Conservation (phyloP, 2,888 invertebrate genomes). For the Limulus polyphemus region DNA sequence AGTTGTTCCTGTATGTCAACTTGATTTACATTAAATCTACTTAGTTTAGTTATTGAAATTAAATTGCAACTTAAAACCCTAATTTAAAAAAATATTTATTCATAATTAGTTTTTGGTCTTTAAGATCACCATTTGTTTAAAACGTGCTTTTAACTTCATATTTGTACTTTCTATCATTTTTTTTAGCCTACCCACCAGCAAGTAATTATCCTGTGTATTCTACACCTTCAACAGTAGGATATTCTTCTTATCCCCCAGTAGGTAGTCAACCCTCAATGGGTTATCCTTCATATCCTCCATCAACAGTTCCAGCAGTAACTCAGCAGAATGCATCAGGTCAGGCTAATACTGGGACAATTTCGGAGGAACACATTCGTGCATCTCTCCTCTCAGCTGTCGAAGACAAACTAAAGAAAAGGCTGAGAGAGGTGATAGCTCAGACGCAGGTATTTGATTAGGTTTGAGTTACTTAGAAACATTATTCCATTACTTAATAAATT, state of each 20-base stretch:
- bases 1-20: too few relatives aligned
- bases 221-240: too few relatives aligned
- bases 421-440: slow-evolving; percentile 80
- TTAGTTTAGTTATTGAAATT: too few relatives aligned
- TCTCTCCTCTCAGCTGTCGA: slow-evolving; percentile 89
- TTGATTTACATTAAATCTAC: too few relatives aligned
- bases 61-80: too few relatives aligned
- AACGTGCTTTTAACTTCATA: too few relatives aligned
- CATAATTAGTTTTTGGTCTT: too few relatives aligned
- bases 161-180: not conserved
- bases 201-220: not conserved
- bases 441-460: slow-evolving; percentile 45
- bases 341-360: slow-evolving; percentile 57
- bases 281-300: slow-evolving; percentile 27
- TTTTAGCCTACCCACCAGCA: not conserved
- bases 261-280: slow-evolving; percentile 9
- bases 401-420: slow-evolving; percentile 73
- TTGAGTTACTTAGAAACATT: too few relatives aligned
- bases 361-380: slow-evolving; percentile 86
- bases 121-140: too few relatives aligned
- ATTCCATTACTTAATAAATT: too few relatives aligned
- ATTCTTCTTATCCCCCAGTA: slow-evolving; percentile 13
- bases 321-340: not conserved
- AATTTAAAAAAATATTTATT: too few relatives aligned
- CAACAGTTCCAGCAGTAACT: not conserved